phyloP scores from a whole-genome alignment of 2,888 invertebrate genomes.

The Gasteruption jaculator region DNA sequence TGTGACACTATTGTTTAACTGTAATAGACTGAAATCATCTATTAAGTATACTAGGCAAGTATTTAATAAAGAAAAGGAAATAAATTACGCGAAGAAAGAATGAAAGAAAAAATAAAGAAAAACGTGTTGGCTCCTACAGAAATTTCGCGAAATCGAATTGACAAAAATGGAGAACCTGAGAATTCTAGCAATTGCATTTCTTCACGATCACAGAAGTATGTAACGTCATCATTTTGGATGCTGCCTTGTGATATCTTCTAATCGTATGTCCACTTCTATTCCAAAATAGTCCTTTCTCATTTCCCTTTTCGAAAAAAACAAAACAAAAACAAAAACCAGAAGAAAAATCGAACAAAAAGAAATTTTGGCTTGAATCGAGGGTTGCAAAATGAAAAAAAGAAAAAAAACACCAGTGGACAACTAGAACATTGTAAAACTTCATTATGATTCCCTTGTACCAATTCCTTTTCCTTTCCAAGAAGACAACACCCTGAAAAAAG shows the following conservation, averaged over 20 bases:
- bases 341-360: too few relatives aligned
- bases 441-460: too few relatives aligned
- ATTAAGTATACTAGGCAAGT: constrained; percentile 30
- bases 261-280: constrained; percentile 13
- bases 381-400: too few relatives aligned
- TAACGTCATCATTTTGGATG: constrained; percentile 24
- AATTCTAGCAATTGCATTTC: too few relatives aligned
- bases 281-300: constrained; percentile 10
- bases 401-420: neutral
- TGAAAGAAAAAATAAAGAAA: neutral
- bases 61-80: constrained; percentile 27
- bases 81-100: neutral
- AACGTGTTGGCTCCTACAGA: neutral
- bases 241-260: constrained; percentile 30
- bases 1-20: constrained; percentile 34
- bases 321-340: constrained; percentile 9
- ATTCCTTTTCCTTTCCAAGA: too few relatives aligned
- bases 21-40: constrained; percentile 39
- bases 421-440: neutral
- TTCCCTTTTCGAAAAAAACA: constrained; percentile 10
- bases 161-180: too few relatives aligned
- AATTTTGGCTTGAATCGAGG: too few relatives aligned
- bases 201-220: too few relatives aligned
- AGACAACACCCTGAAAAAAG: constrained; percentile 10
- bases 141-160: neutral